Conservation (phyloP, 2,113 vertebrate species). For the Aegithalos caudatus region DNA sequence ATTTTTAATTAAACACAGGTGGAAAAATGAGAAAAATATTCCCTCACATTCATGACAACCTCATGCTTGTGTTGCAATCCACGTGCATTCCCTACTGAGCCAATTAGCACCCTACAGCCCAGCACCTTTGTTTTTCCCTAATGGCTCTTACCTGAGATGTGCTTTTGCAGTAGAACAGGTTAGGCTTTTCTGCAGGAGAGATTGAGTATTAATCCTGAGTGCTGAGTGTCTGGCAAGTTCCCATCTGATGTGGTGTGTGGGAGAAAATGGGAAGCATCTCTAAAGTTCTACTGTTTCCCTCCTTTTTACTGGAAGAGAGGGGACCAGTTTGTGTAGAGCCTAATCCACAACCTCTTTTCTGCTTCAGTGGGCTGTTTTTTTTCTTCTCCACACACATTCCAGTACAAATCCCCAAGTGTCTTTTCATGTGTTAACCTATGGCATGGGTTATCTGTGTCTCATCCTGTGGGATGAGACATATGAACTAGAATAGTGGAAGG, state of each 20-base stretch:
- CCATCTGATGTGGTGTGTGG: not conserved
- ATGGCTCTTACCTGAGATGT: not conserved
- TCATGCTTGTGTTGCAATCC: not conserved
- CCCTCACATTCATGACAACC: not conserved
- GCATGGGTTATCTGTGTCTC: not conserved
- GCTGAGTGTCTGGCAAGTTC: not conserved
- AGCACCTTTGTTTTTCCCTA: not conserved
- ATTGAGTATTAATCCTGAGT: not conserved
- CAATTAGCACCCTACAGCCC: not conserved
- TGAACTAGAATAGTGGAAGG: not conserved
- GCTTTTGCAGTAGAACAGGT: not conserved
- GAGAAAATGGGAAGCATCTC: not conserved
- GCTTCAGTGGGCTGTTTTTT: not conserved
- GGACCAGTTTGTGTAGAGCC: not conserved
- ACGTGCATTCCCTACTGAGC: not conserved
- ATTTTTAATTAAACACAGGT: not conserved
- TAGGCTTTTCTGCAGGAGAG: not conserved
- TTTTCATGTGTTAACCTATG: not conserved
- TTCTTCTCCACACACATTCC: not conserved
- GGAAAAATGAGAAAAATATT: not conserved
- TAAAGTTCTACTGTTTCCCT: not conserved
- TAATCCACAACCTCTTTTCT: not conserved
- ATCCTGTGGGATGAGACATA: not conserved
- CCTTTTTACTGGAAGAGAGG: not conserved
- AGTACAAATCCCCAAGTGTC: not conserved